These are phyloP conservation scores for Malurus cyaneus DNA, from an alignment of 2,113 vertebrate genomes.

Conservation along the genomic window DNA sequence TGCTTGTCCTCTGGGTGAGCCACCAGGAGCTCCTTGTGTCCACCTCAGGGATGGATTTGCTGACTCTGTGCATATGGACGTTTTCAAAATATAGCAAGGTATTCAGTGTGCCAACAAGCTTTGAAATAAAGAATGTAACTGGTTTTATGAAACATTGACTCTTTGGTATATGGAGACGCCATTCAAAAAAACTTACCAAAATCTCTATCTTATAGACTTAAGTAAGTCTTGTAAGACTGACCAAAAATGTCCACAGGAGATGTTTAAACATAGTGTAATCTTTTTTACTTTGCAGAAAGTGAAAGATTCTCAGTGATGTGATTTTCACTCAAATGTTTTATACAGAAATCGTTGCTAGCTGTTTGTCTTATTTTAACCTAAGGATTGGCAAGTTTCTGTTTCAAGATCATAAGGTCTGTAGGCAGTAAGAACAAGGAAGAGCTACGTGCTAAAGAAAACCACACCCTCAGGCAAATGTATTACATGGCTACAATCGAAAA, in stretches of 20 bases:
- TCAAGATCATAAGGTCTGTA: background rate
- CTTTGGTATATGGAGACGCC: background rate
- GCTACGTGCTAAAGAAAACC: background rate
- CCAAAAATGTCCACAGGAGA: background rate
- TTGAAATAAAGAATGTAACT: background rate
- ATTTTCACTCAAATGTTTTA: background rate
- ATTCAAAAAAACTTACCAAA: background rate
- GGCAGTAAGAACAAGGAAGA: background rate
- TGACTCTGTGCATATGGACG: background rate
- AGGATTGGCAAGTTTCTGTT: background rate
- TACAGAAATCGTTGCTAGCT: background rate
- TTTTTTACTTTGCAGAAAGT: background rate
- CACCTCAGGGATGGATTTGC: background rate
- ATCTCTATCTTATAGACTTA: background rate
- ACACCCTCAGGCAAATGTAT: background rate
- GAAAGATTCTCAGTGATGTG: background rate
- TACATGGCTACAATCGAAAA: background rate
- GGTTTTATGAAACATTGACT: background rate
- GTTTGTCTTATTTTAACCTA: background rate
- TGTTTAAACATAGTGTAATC: background rate
- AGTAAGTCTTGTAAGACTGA: background rate
- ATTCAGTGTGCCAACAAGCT: background rate
- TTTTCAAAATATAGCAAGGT: background rate
- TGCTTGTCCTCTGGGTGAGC: rapidly evolving
- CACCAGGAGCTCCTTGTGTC: background rate